A percentile compares a stretch with the other conserved stretches of the same genome.
phyloP scores from a whole-genome alignment of 1,140 invertebrate species.

The Drosophila bifasciata region DNA sequence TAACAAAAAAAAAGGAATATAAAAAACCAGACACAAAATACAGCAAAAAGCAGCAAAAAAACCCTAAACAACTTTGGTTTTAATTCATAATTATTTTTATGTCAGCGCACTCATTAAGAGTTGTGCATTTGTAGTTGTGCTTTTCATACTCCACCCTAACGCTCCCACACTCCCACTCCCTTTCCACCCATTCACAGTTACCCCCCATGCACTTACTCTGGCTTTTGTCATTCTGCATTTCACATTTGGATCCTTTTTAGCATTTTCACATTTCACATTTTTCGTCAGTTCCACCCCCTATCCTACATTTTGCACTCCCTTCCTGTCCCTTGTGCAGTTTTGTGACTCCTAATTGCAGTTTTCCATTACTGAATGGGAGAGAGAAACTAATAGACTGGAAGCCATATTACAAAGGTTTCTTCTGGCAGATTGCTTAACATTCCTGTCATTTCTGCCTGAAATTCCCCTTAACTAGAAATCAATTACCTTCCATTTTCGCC shows the following conservation, averaged over 20 bases:
- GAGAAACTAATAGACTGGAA: slow-evolving; percentile 42
- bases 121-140: slow-evolving; percentile 43
- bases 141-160: slow-evolving; percentile 28
- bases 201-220: slow-evolving; percentile 21
- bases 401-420: slow-evolving; percentile 7
- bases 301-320: too few relatives aligned
- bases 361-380: slow-evolving; percentile 44
- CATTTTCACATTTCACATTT: slow-evolving; percentile 58
- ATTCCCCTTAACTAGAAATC: too few relatives aligned
- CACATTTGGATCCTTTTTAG: slow-evolving; percentile 53
- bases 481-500: neutral
- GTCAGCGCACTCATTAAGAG: slow-evolving; percentile 78
- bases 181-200: neutral
- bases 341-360: slow-evolving; percentile 57
- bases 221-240: slow-evolving; percentile 77
- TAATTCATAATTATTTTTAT: slow-evolving; percentile 83
- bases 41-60: slow-evolving; percentile 13
- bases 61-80: slow-evolving; percentile 72
- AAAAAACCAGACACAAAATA: slow-evolving; percentile 22
- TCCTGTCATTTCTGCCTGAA: too few relatives aligned
- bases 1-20: slow-evolving; percentile 53
- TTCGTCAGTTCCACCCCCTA: slow-evolving; percentile 40
- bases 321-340: slow-evolving; percentile 43
- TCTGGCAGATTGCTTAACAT: too few relatives aligned
- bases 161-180: slow-evolving; percentile 16